These are phyloP conservation scores for Theonella swinhoei DNA, from an alignment of 37 sponge, comb jelly and placozoan genomes.

Conservation along the genomic window DNA sequence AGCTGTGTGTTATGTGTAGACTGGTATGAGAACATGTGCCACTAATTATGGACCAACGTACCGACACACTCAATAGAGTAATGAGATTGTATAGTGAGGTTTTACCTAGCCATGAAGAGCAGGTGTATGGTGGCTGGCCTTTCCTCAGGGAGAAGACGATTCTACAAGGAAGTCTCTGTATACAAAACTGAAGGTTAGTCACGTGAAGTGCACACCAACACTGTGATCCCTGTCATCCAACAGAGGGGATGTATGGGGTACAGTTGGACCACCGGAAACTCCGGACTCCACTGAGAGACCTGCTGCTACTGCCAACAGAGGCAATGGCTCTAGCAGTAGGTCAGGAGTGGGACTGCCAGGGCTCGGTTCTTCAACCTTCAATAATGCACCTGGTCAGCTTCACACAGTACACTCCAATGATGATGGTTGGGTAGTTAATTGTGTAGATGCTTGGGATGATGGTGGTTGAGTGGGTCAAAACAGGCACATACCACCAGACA, in stretches of 20 bases:
- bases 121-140: no score
- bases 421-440: not conserved
- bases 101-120: no score
- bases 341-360: constrained; percentile 78
- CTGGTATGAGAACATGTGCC: not conserved
- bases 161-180: constrained; percentile 68
- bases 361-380: constrained; percentile 46
- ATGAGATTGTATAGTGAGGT: no score
- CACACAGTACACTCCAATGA: not conserved
- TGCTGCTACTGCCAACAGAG: constrained; percentile 67
- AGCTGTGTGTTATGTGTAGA: not conserved
- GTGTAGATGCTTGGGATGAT: not conserved
- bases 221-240: not conserved
- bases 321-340: constrained; percentile 75
- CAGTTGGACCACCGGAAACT: constrained; percentile 58
- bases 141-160: constrained; percentile 63
- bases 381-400: constrained; percentile 78
- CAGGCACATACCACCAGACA: no score
- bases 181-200: constrained; percentile 18
- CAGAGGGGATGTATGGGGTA: constrained; percentile 57
- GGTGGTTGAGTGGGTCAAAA: not conserved
- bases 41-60: not conserved
- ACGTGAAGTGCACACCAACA: not conserved
- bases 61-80: no score
- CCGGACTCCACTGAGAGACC: constrained; percentile 61